Evolutionary conservation across 2,888 invertebrate genomes (phyloP).

Genomic region (Epistrophe eligans): DNA sequence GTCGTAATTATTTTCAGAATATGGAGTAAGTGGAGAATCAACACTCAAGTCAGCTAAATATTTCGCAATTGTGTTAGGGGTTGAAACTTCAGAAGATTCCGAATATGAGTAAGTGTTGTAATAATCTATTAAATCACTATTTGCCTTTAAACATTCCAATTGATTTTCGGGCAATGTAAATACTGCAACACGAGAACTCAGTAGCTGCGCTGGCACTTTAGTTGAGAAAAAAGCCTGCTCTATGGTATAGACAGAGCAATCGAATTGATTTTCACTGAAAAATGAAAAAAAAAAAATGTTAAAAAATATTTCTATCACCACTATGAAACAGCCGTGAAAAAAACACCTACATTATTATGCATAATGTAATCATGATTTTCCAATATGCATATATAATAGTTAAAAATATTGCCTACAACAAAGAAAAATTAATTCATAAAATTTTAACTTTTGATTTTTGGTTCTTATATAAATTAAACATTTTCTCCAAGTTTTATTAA

Average conservation of each 20-base stretch:
- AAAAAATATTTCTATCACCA: neutral
- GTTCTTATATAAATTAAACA: too few relatives aligned
- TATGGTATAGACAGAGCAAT: constrained; percentile 66
- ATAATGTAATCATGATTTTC: too few relatives aligned
- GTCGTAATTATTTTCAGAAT: neutral
- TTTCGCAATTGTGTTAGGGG: constrained; percentile 37
- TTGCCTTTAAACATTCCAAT: constrained; percentile 71
- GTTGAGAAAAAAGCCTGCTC: constrained; percentile 70
- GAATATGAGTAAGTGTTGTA: constrained; percentile 57
- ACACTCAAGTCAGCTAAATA: constrained; percentile 28
- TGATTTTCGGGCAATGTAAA: constrained; percentile 73
- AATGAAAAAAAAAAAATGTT: neutral
- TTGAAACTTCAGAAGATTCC: constrained; percentile 2
- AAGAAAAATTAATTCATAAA: too few relatives aligned
- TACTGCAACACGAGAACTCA: constrained; percentile 47
- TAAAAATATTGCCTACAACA: too few relatives aligned
- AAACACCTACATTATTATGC: too few relatives aligned
- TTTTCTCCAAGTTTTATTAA: too few relatives aligned
- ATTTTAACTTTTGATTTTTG: too few relatives aligned
- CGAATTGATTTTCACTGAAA: constrained; percentile 52
- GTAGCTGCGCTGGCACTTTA: constrained; percentile 41
- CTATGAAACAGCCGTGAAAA: too few relatives aligned
- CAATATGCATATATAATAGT: too few relatives aligned
- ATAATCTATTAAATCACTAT: constrained; percentile 75
- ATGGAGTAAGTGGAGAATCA: neutral